A percentile compares a stretch with the other conserved stretches of the same genome.
phyloP scores from a whole-genome alignment of 2,113 vertebrate genomes.

The Chionis minor region DNA sequence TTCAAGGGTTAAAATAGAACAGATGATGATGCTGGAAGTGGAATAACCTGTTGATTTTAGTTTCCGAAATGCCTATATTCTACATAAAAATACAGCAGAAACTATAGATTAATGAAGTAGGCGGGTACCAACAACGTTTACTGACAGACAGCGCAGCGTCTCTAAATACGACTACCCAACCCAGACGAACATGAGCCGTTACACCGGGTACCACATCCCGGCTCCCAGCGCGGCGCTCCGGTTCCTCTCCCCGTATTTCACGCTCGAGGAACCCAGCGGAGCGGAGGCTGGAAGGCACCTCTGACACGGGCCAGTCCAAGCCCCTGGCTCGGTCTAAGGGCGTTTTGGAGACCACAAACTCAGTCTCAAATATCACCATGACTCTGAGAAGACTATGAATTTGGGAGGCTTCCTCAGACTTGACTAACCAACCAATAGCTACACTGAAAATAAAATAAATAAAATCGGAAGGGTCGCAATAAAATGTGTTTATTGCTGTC shows the following conservation, averaged over 20 bases:
- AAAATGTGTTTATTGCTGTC: neutral
- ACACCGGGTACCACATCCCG: neutral
- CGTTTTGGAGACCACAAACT: neutral
- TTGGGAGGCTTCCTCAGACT: neutral
- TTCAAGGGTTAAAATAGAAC: neutral
- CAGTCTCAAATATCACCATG: accelerated
- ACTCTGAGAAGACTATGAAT: neutral
- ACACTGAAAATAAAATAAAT: neutral
- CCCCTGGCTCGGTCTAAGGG: neutral
- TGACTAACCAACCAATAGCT: neutral
- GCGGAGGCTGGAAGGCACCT: neutral
- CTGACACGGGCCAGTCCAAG: neutral
- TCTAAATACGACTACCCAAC: neutral
- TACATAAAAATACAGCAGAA: neutral
- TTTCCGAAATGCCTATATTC: neutral
- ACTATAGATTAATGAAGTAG: neutral
- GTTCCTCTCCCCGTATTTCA: neutral
- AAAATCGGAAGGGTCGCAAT: neutral
- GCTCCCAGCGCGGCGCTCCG: neutral
- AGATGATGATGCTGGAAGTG: neutral
- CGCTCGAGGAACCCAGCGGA: neutral
- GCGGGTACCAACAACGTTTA: neutral
- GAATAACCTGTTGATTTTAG: neutral
- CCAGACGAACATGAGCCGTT: neutral
- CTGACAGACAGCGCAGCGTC: neutral